Conservation (phyloP, 2,888 invertebrate genomes). For the Spialia ferax region DNA sequence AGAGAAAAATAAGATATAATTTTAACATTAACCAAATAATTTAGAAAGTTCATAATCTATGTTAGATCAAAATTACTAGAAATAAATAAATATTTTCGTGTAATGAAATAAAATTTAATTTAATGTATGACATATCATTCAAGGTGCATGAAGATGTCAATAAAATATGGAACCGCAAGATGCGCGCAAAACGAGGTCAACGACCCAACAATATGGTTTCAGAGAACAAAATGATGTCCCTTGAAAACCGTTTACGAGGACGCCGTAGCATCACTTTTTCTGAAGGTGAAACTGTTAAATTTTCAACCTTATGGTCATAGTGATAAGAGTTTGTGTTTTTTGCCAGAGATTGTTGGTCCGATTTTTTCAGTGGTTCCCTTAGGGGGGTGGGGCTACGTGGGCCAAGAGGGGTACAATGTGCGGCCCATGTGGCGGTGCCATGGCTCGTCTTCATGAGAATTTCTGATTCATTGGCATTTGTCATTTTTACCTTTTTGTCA, state of each 20-base stretch:
- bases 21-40: no score
- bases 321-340: conserved; percentile 58
- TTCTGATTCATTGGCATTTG: conserved; percentile 77
- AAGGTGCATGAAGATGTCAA: not conserved
- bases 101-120: no score
- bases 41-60: no score
- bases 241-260: conserved; percentile 49
- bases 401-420: conserved; percentile 70
- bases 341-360: conserved; percentile 50
- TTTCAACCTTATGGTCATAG: conserved; percentile 46
- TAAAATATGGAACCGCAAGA: conserved; percentile 34
- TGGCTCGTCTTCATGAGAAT: conserved; percentile 75
- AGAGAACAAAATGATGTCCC: conserved; percentile 61
- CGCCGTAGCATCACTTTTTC: conserved; percentile 30
- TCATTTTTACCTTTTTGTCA: conserved; percentile 51
- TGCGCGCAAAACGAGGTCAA: conserved; percentile 55
- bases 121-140: not conserved
- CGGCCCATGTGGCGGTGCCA: conserved; percentile 71
- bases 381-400: conserved; percentile 62
- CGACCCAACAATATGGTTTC: conserved; percentile 56
- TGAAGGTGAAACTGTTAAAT: conserved; percentile 33
- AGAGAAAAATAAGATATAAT: no score
- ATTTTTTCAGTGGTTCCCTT: conserved; percentile 79
- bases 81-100: no score
- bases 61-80: no score